A percentile compares a stretch with the other conserved stretches of the same genome.
Evolutionary conservation across 1,140 invertebrate genomes (phyloP).

Genomic region (Pentalonia nigronervosa): DNA sequence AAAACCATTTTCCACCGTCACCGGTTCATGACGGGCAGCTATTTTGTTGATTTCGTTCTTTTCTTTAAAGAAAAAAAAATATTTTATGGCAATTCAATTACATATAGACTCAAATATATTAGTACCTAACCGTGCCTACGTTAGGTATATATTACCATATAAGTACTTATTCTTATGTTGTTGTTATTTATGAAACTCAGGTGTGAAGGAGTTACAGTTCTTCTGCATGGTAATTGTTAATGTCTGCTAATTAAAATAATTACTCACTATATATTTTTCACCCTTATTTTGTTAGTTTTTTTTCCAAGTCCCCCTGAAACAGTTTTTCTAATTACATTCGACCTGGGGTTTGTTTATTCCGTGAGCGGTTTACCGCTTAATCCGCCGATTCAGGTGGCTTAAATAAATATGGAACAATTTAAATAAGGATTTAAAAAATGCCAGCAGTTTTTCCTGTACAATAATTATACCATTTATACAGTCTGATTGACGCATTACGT

Average conservation of each 20-base stretch:
- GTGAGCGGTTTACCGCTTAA: slow-evolving; percentile 29
- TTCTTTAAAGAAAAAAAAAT: background rate
- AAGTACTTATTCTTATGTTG: background rate
- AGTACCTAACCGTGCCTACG: too few relatives aligned
- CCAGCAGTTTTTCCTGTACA: background rate
- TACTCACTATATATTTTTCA: background rate
- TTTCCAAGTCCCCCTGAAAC: background rate
- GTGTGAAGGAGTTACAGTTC: background rate
- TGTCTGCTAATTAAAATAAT: slow-evolving; percentile 23
- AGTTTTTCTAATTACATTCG: slow-evolving; percentile 34
- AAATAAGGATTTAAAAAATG: slow-evolving; percentile 23
- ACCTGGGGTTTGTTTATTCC: slow-evolving; percentile 13
- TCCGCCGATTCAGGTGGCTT: slow-evolving; percentile 1
- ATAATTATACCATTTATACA: background rate
- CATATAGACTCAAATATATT: background rate
- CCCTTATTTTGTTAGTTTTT: background rate
- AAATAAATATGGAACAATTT: slow-evolving; percentile 30
- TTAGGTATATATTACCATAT: too few relatives aligned
- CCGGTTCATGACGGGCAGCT: slow-evolving; percentile 16
- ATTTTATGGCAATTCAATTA: background rate
- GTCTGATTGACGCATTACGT: background rate
- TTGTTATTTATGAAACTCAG: background rate
- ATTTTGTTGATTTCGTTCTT: background rate
- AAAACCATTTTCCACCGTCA: slow-evolving; percentile 41
- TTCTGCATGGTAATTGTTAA: background rate